These are phyloP conservation scores for Meganola albula DNA, from an alignment of 2,888 invertebrate genomes.

Conservation along the genomic window DNA sequence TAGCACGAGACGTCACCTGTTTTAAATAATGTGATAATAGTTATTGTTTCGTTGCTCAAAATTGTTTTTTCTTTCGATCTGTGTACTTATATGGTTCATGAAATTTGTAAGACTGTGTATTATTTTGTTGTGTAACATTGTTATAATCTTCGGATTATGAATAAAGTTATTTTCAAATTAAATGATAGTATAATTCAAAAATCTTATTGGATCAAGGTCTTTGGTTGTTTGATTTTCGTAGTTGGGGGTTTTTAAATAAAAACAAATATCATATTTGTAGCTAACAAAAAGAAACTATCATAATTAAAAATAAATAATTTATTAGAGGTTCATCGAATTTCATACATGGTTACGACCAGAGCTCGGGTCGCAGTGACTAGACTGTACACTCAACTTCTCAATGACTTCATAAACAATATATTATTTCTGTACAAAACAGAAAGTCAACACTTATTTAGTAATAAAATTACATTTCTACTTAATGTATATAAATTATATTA, in stretches of 20 bases:
- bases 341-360: conserved; percentile 60
- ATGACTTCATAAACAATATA: conserved; percentile 65
- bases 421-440: conserved; percentile 74
- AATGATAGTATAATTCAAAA: conserved; percentile 4
- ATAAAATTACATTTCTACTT: conserved; percentile 71
- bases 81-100: conserved; percentile 74
- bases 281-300: conserved; percentile 32
- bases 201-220: neutral
- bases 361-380: conserved; percentile 74
- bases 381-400: conserved; percentile 74
- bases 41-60: conserved; percentile 66
- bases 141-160: conserved; percentile 71
- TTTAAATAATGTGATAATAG: conserved; percentile 62
- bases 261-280: too few relatives aligned
- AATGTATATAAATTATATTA: conserved; percentile 67
- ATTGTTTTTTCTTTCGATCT: conserved; percentile 55
- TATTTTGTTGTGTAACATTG: conserved; percentile 73
- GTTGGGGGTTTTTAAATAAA: conserved; percentile 34
- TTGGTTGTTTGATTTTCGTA: neutral
- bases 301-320: conserved; percentile 76
- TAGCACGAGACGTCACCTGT: conserved; percentile 44
- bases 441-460: conserved; percentile 73
- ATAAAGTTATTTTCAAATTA: conserved; percentile 73
- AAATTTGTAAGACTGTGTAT: conserved; percentile 77
- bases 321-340: conserved; percentile 64